Percentiles rank a stretch among this genome's conserved stretches.
Evolutionary conservation across 2,888 invertebrate genomes (phyloP).

Genomic region (Strigamia maritima): DNA sequence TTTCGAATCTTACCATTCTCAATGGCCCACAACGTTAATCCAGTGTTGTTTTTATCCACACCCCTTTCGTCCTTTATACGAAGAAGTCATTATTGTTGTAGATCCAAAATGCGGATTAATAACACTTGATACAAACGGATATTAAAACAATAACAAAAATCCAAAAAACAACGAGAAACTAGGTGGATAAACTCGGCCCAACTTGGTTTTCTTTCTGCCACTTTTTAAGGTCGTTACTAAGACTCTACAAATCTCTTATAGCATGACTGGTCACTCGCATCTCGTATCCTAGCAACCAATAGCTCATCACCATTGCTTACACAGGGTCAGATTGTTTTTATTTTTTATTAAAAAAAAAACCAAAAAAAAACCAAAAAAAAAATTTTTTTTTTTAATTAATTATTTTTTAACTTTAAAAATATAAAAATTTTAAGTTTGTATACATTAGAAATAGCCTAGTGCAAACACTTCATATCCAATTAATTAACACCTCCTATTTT

Average conservation of each 20-base stretch:
- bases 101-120: neutral
- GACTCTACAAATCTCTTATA: constrained; percentile 2
- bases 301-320: neutral
- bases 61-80: too few species aligned
- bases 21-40: neutral
- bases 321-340: neutral
- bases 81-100: too few species aligned
- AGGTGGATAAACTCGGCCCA: neutral
- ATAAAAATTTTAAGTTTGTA: too few species aligned
- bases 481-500: constrained; percentile 9
- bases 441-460: neutral
- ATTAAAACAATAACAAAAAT: too few species aligned
- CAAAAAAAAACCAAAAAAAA: too few species aligned
- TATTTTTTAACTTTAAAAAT: too few species aligned
- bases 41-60: neutral
- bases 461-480: neutral
- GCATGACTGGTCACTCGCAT: constrained; percentile 15
- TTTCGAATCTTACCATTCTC: neutral
- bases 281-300: neutral
- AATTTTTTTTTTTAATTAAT: too few species aligned
- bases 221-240: constrained; percentile 1
- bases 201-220: neutral
- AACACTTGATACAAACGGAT: too few species aligned
- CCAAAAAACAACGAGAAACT: neutral
- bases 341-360: neutral